Evolutionary conservation across 2,888 invertebrate genomes (phyloP).

Genomic region (Slavum lentiscoides): DNA sequence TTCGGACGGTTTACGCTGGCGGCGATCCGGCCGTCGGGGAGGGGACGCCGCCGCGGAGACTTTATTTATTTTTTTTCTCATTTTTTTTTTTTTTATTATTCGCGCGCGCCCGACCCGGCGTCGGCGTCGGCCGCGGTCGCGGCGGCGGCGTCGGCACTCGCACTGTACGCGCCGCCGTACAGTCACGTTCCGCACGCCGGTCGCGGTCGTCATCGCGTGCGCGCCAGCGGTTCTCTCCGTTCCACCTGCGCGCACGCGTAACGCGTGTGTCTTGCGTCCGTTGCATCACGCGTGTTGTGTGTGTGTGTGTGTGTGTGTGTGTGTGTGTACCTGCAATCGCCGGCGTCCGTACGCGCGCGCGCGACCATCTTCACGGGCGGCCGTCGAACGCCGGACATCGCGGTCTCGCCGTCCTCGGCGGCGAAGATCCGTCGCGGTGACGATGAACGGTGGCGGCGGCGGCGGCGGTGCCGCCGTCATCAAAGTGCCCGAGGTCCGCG

Average conservation of each 20-base stretch:
- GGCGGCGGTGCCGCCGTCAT: neutral
- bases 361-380: too few species aligned
- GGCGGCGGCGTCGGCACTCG: neutral
- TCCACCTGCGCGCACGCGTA: neutral
- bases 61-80: too few species aligned
- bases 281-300: too few species aligned
- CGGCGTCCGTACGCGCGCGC: neutral
- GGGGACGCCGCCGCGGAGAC: slow-evolving; percentile 18
- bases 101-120: slow-evolving; percentile 40
- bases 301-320: too few species aligned
- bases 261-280: neutral
- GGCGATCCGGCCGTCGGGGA: neutral
- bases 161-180: neutral
- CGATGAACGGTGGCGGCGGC: slow-evolving; percentile 9
- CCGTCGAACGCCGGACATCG: too few species aligned
- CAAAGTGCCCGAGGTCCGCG: slow-evolving; percentile 46
- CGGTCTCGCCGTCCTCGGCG: neutral
- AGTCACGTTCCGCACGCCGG: slow-evolving; percentile 45
- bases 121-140: neutral
- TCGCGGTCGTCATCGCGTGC: slow-evolving; percentile 33
- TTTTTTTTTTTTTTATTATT: slow-evolving; percentile 10
- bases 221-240: neutral
- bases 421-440: neutral
- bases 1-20: too few species aligned
- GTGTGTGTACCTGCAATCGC: neutral